phyloP scores from a whole-genome alignment of 2,113 vertebrate genomes.

The Oxyruncus cristatus region DNA sequence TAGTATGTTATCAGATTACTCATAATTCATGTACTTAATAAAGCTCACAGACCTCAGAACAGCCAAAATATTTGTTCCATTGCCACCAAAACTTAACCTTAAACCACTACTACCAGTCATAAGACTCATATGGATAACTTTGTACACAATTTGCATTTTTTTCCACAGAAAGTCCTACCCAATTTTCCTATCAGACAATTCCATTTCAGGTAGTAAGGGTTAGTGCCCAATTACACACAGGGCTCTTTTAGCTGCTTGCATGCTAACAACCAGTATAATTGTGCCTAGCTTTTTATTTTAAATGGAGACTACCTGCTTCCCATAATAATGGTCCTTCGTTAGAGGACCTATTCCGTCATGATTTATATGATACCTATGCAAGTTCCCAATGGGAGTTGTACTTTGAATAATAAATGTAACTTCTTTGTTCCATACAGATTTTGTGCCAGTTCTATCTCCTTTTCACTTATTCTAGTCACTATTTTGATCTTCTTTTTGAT shows the following conservation, averaged over 20 bases:
- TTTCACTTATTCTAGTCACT: conserved; percentile 35
- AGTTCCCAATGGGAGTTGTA: conserved; percentile 6
- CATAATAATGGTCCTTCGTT: conserved; percentile 31
- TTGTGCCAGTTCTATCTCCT: conserved; percentile 4
- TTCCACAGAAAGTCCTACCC: background rate
- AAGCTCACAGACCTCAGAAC: background rate
- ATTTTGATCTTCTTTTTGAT: conserved; percentile 59
- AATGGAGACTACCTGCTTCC: conserved; percentile 32
- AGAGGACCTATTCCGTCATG: conserved; percentile 5
- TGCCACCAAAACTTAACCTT: background rate
- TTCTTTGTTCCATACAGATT: conserved; percentile 32
- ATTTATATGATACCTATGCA: background rate
- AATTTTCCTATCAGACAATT: background rate
- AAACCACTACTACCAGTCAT: background rate
- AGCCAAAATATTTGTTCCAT: background rate
- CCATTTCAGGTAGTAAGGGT: background rate
- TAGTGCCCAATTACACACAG: background rate
- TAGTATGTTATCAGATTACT: background rate
- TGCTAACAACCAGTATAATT: background rate
- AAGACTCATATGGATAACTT: background rate
- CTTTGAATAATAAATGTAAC: conserved; percentile 40
- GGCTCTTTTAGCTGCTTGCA: background rate
- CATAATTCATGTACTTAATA: background rate
- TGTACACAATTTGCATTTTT: background rate
- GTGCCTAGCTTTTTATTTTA: conserved; percentile 25